These are phyloP conservation scores for Rugalucina vietnamica DNA, from an alignment of 2,888 invertebrate species.

Conservation along the genomic window DNA sequence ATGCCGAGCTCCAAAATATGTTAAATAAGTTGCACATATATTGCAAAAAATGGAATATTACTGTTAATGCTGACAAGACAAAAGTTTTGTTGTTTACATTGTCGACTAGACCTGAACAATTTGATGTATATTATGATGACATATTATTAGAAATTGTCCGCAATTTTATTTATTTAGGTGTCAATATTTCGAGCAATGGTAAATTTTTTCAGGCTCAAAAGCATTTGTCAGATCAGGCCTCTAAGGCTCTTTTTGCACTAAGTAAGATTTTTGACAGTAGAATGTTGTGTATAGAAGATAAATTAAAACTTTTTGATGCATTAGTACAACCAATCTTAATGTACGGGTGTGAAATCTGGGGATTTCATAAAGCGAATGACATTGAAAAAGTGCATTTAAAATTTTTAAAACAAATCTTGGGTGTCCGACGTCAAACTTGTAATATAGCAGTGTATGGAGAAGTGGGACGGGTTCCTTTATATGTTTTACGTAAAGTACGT, in stretches of 20 bases:
- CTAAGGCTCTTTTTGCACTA: neutral
- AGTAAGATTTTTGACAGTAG: neutral
- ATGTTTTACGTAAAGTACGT: neutral
- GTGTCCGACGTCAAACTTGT: neutral
- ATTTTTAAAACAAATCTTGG: neutral
- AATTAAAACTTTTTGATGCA: neutral
- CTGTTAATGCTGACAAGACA: neutral
- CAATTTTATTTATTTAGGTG: constrained; percentile 2
- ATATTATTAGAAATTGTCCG: neutral
- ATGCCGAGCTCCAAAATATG: neutral
- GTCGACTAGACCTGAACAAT: neutral
- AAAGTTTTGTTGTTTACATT: neutral
- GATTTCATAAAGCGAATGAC: neutral
- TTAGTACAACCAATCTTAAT: neutral
- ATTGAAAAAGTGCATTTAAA: neutral
- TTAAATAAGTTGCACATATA: neutral
- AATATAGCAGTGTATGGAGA: constrained; percentile 4
- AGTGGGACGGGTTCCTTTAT: neutral
- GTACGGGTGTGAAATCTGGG: constrained; percentile 7
- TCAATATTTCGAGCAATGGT: neutral
- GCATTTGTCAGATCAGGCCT: neutral
- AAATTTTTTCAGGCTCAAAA: neutral
- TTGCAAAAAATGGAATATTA: constrained; percentile 8
- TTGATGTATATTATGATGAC: neutral
- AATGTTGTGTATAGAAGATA: neutral